Conservation (phyloP, 1,140 invertebrate species). For the Condylostylus longicornis region DNA sequence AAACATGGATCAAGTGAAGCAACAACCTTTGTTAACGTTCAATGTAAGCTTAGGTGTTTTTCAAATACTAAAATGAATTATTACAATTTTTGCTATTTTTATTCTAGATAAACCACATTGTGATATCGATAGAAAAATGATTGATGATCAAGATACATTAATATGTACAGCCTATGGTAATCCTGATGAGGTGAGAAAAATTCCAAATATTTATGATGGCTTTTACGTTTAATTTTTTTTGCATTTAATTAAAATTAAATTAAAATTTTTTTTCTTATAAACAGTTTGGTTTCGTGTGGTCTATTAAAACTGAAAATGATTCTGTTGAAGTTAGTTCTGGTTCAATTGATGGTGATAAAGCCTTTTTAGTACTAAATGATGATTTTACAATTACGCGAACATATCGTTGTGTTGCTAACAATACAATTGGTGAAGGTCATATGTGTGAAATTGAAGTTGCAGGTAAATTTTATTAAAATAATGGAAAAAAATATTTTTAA, state of each 20-base stretch:
- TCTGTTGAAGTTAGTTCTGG: conserved; percentile 39
- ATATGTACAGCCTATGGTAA: conserved; percentile 69
- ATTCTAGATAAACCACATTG: conserved; percentile 70
- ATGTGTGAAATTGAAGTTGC: conserved; percentile 66
- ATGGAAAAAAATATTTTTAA: too few species aligned
- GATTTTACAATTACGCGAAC: conserved; percentile 39
- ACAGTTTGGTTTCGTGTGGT: conserved; percentile 63
- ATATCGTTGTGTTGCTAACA: conserved; percentile 72
- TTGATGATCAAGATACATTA: conserved; percentile 56
- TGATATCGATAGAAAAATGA: conserved; percentile 52
- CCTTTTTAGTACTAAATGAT: conserved; percentile 20
- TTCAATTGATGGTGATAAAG: conserved; percentile 18
- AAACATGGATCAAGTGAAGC: conserved; percentile 22
- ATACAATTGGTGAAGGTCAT: conserved; percentile 55
- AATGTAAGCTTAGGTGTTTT: conserved; percentile 18
- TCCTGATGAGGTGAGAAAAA: conserved; percentile 46
- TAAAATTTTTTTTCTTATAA: conserved; percentile 3
- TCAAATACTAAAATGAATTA: conserved; percentile 4
- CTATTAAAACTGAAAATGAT: conserved; percentile 66
- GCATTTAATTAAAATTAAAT: not conserved
- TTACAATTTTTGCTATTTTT: conserved; percentile 13
- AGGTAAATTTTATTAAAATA: conserved; percentile 38
- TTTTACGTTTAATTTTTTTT: not conserved
- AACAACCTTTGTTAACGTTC: conserved; percentile 25
- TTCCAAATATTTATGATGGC: conserved; percentile 7